Percentiles rank a stretch among this genome's conserved stretches.
These are phyloP conservation scores for Pachyrhynchus sulphureomaculatus DNA, from an alignment of 1,140 invertebrate genomes.

Conservation along the genomic window DNA sequence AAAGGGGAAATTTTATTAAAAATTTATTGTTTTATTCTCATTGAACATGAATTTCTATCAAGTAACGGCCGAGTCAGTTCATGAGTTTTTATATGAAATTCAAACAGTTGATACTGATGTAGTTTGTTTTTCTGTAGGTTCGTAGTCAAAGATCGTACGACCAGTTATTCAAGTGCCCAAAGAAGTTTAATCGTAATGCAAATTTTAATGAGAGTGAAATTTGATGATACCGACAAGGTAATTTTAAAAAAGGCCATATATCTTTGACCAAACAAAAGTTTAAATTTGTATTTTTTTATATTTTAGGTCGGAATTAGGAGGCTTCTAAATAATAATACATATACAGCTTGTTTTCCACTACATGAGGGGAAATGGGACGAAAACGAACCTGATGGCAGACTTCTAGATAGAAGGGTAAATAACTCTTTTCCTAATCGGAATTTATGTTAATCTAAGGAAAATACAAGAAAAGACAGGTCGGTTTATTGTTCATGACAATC, in stretches of 20 bases:
- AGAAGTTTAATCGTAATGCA: conserved; percentile 92
- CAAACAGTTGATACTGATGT: too few species aligned
- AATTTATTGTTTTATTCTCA: too few species aligned
- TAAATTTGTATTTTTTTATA: not conserved
- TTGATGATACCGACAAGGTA: conserved; percentile 71
- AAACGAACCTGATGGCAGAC: conserved; percentile 63
- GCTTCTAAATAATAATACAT: conserved; percentile 83
- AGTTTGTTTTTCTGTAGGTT: conserved; percentile 65
- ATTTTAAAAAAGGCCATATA: too few species aligned
- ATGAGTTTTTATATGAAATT: too few species aligned
- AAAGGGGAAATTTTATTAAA: too few species aligned
- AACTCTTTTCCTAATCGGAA: not conserved
- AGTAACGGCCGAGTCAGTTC: too few species aligned
- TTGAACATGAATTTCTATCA: too few species aligned
- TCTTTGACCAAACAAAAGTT: too few species aligned
- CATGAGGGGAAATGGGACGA: conserved; percentile 85
- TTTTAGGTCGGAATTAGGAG: conserved; percentile 78
- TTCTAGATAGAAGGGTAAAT: conserved; percentile 72
- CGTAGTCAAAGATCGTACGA: conserved; percentile 83
- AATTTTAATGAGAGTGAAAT: conserved; percentile 79
- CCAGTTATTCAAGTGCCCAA: conserved; percentile 84
- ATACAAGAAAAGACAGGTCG: too few species aligned
- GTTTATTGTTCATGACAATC: too few species aligned
- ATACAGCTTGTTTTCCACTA: conserved; percentile 83
- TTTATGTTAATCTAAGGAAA: conserved; percentile 12